Base-by-base conservation (phyloP, 2,113 vertebrate species). In the Corvus moneduloides region DNA sequence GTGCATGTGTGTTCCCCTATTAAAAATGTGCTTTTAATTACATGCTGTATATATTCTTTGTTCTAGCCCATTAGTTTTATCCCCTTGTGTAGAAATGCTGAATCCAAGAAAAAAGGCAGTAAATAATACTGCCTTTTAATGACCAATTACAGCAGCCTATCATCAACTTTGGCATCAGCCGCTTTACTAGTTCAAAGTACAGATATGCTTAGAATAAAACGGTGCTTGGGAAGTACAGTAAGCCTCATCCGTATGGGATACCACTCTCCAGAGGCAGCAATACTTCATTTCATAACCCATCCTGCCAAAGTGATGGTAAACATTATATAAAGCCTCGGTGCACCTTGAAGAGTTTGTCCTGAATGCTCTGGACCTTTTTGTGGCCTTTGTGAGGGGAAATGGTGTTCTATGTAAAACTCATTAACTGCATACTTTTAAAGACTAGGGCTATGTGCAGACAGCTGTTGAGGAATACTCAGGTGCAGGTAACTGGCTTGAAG, bases 41-140 rank as follows among this genome's bases (percentile, higher is more conserved):
- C 33, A 61, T 69, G 59, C 82, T 68, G 37, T 96, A 97, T 90
- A 76, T 94, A 91, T 72, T 84, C 27, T 67, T 85, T 93, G 92
- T 82, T 78, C 48, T 87, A 90, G 92, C 43, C 56, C 72, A 89
- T 96, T 97, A 91, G 77, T 89, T 97, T 97, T 94, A 94, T 97
- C 75, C 79, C 85, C 35, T 28, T 68, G 74, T 89, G 62, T 69
- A 91, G 85, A 95, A 97, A 92, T 94, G 84, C 76, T 95, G 82
- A 97, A 84, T 97, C 85, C 49, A 84, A 95, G 66, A 61, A 95
- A 91, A 73, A 92, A 84, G 41, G 41, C 79, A 82, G 84, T 96
- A 96, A 97, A 95, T 85, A 96, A 91, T 91, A 68, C 62, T 75
- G 74, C 88, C 79, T 90, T 96, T 94, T 69, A 89, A 93, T 74